phyloP scores from a whole-genome alignment of 2,888 invertebrate genomes.

The Litoditis marina region DNA sequence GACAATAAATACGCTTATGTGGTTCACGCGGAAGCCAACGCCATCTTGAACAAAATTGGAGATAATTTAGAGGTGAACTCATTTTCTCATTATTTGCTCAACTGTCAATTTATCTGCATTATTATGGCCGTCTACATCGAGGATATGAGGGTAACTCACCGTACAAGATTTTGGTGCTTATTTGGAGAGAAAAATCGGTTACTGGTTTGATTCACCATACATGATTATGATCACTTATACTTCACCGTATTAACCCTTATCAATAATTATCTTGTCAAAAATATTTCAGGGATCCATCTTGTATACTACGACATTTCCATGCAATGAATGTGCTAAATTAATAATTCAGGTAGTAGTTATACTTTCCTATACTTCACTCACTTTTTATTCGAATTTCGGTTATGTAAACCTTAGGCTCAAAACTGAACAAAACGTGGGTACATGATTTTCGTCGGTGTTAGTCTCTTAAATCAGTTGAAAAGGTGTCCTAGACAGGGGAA shows the following conservation, averaged over 20 bases:
- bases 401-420: neutral
- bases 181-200: too few species aligned
- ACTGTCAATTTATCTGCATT: too few species aligned
- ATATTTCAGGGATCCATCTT: constrained; percentile 72
- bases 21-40: constrained; percentile 96
- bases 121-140: too few species aligned
- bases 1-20: constrained; percentile 66
- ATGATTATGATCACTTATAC: too few species aligned
- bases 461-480: neutral
- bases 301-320: constrained; percentile 88
- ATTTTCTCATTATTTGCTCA: too few species aligned
- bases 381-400: neutral
- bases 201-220: too few species aligned
- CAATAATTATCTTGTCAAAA: neutral
- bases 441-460: neutral
- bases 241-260: too few species aligned
- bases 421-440: neutral
- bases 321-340: constrained; percentile 94
- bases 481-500: too few species aligned
- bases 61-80: constrained; percentile 66
- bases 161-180: too few species aligned
- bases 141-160: too few species aligned
- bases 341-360: constrained; percentile 15
- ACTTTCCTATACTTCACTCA: neutral
- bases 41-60: constrained; percentile 80